These are phyloP conservation scores for Cottoperca gobio DNA, from an alignment of 2,797 vertebrate genomes.

Conservation along the genomic window DNA sequence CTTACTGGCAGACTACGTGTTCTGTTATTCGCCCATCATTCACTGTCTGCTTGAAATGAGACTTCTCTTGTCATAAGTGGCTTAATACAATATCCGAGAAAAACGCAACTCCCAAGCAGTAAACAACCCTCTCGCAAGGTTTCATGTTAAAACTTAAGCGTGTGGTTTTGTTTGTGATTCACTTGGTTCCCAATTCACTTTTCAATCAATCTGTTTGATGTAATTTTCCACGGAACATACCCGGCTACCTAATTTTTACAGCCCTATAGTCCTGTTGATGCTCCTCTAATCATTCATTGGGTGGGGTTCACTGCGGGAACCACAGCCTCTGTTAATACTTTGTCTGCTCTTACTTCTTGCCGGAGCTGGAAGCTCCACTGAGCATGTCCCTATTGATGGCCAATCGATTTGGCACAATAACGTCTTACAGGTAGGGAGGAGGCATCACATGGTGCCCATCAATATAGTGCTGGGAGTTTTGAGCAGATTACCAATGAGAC, in stretches of 20 bases:
- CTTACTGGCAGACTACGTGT: not conserved
- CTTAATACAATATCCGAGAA: no score
- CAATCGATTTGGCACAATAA: conserved; percentile 76
- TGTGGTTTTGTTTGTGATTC: conserved; percentile 37
- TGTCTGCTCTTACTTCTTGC: conserved; percentile 51
- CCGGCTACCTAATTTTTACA: conserved; percentile 32
- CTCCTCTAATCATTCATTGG: conserved; percentile 68
- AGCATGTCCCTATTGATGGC: conserved; percentile 78
- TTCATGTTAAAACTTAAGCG: conserved; percentile 43
- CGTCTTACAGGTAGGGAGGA: conserved; percentile 64
- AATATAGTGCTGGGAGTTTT: conserved; percentile 61
- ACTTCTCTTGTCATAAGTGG: not conserved
- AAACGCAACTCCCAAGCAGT: conserved; percentile 7
- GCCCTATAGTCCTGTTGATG: conserved; percentile 51
- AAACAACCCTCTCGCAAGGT: conserved; percentile 31
- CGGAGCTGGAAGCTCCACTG: conserved; percentile 53
- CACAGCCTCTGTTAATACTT: conserved; percentile 70
- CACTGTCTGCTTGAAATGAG: conserved; percentile 18
- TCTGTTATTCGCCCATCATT: conserved; percentile 30
- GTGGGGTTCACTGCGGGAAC: conserved; percentile 59
- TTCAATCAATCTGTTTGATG: conserved; percentile 27
- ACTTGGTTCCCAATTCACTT: conserved; percentile 27
- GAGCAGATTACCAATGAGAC: conserved; percentile 62
- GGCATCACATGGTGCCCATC: conserved; percentile 68
- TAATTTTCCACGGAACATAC: not conserved